Evolutionary conservation across 2,888 invertebrate genomes (phyloP).

Genomic region (Dryomyza anilis): DNA sequence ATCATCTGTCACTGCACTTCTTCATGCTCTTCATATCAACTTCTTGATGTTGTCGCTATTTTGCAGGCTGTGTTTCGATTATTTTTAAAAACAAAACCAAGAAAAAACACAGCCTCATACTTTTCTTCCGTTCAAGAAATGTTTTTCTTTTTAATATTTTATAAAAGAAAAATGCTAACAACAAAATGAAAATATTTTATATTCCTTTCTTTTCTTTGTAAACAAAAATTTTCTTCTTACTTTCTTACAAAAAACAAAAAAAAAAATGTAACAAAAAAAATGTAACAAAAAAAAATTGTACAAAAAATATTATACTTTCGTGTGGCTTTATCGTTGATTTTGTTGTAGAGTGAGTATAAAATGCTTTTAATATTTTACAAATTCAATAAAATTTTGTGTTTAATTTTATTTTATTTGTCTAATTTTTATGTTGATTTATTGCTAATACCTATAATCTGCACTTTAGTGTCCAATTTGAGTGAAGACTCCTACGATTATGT

Average conservation of each 20-base stretch:
- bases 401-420: slow-evolving; percentile 5
- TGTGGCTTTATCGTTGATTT: slow-evolving; percentile 55
- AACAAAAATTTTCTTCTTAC: slow-evolving; percentile 28
- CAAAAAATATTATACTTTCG: slow-evolving; percentile 42
- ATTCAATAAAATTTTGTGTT: slow-evolving; percentile 26
- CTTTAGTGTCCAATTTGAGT: slow-evolving; percentile 62
- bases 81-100: slow-evolving; percentile 14
- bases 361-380: slow-evolving; percentile 15
- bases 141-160: slow-evolving; percentile 22
- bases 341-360: slow-evolving; percentile 55
- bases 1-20: slow-evolving; percentile 5
- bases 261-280: neutral
- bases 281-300: slow-evolving; percentile 13
- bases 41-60: neutral
- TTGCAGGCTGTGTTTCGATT: slow-evolving; percentile 11
- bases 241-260: slow-evolving; percentile 26
- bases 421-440: slow-evolving; percentile 21
- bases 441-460: slow-evolving; percentile 25
- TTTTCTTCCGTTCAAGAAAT: slow-evolving; percentile 9
- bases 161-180: slow-evolving; percentile 42
- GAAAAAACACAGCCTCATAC: slow-evolving; percentile 19
- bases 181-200: slow-evolving; percentile 44
- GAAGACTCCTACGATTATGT: slow-evolving; percentile 64
- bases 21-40: neutral
- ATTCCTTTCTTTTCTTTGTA: slow-evolving; percentile 28